Conservation (phyloP, 1,140 invertebrate genomes). For the Aethina tumida region DNA sequence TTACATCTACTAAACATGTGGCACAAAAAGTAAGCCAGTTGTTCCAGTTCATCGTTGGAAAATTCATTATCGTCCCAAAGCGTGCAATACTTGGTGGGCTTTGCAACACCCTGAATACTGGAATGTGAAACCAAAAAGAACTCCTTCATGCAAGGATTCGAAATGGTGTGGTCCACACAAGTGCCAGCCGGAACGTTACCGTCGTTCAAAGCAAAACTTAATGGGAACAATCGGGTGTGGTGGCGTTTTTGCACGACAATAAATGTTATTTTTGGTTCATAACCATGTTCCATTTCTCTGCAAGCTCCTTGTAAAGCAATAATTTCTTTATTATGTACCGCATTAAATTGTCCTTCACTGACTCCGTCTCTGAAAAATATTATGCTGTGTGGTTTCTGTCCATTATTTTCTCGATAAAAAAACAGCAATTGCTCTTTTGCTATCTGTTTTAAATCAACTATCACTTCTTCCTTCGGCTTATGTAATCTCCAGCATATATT, state of each 20-base stretch:
- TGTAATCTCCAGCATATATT: conserved; percentile 59
- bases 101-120: conserved; percentile 70
- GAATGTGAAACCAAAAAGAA: conserved; percentile 68
- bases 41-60: too few species aligned
- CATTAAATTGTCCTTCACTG: conserved; percentile 72
- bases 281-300: conserved; percentile 35
- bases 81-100: too few species aligned
- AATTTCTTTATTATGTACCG: conserved; percentile 48
- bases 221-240: conserved; percentile 69
- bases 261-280: conserved; percentile 64
- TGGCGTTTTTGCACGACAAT: conserved; percentile 87
- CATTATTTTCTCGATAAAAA: conserved; percentile 38
- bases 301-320: conserved; percentile 59
- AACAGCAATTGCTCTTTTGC: conserved; percentile 42
- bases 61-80: too few species aligned
- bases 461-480: conserved; percentile 52
- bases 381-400: conserved; percentile 45
- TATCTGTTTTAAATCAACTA: conserved; percentile 61
- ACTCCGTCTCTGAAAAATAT: conserved; percentile 77
- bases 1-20: conserved; percentile 80
- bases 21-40: conserved; percentile 76
- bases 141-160: conserved; percentile 71
- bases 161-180: conserved; percentile 69
- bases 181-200: too few species aligned
- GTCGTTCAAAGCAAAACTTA: too few species aligned